Percentiles rank a stretch among this genome's conserved stretches.
Evolutionary conservation across 2,888 invertebrate genomes (phyloP).

Genomic region (Himalopsyche japonica): DNA sequence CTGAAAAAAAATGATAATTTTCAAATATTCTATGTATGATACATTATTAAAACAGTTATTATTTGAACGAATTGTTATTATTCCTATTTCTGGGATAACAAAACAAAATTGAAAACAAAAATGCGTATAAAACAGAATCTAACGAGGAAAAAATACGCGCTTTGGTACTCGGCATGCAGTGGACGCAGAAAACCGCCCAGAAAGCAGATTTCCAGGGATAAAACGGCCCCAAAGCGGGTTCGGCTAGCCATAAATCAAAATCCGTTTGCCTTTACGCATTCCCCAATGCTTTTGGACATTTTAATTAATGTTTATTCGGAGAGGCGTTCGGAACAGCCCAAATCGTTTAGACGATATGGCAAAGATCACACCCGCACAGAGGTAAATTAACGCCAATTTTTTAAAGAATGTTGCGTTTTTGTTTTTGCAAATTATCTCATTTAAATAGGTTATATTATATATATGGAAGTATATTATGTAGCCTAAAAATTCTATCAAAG

Average conservation of each 20-base stretch:
- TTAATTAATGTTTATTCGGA: conserved; percentile 34
- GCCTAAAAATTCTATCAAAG: too few relatives aligned
- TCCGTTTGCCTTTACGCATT: conserved; percentile 13
- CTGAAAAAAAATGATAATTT: too few relatives aligned
- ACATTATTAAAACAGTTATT: too few relatives aligned
- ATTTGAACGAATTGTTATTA: not conserved
- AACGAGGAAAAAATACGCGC: not conserved
- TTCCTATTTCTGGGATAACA: too few relatives aligned
- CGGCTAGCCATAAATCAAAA: conserved; percentile 31
- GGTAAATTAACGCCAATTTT: not conserved
- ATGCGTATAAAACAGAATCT: not conserved
- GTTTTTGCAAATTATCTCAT: too few relatives aligned
- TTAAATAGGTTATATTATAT: too few relatives aligned
- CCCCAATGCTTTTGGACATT: conserved; percentile 6
- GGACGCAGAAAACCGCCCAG: not conserved
- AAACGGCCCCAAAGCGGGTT: conserved; percentile 7
- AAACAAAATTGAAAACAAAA: not conserved
- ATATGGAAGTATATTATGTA: too few relatives aligned
- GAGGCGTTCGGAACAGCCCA: not conserved
- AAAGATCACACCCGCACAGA: not conserved
- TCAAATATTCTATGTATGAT: too few relatives aligned
- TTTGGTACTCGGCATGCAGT: not conserved
- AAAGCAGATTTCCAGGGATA: not conserved
- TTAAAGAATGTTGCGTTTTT: too few relatives aligned
- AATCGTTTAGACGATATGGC: not conserved